Percentiles rank a stretch among this genome's conserved stretches.
Evolutionary conservation across 35 echinoderm and acorn worm species (phyloP).

Genomic region (Antedon bifida): DNA sequence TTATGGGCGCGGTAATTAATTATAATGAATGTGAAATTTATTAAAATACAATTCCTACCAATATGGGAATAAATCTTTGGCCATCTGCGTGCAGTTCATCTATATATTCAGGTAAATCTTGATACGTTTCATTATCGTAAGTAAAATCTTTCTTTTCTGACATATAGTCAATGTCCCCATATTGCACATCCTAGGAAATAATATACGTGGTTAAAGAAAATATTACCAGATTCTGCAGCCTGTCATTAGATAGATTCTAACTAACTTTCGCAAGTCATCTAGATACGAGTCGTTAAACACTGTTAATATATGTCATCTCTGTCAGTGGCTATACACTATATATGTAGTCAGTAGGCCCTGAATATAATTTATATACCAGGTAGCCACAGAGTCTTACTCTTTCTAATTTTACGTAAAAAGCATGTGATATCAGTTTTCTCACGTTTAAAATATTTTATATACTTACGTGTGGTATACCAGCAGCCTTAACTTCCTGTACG

Average conservation of each 20-base stretch:
- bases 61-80: not conserved
- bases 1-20: not conserved
- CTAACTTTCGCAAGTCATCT: too few relatives aligned
- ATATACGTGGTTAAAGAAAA: not conserved
- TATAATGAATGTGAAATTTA: too few relatives aligned
- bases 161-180: slow-evolving; percentile 9
- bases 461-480: slow-evolving; percentile 49
- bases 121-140: not conserved
- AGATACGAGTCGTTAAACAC: too few relatives aligned
- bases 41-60: slow-evolving; percentile 2
- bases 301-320: too few relatives aligned
- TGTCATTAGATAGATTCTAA: too few relatives aligned
- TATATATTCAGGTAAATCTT: not conserved
- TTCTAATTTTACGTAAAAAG: too few relatives aligned
- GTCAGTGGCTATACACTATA: too few relatives aligned
- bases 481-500: slow-evolving; percentile 29
- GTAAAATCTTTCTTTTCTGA: not conserved
- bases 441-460: too few relatives aligned
- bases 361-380: too few relatives aligned
- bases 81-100: not conserved
- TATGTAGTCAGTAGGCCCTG: too few relatives aligned
- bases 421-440: too few relatives aligned
- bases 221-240: not conserved
- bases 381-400: too few relatives aligned
- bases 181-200: slow-evolving; percentile 4